Evolutionary conservation across 2,113 vertebrate genomes (phyloP).

Genomic region (Lutjanus erythropterus): DNA sequence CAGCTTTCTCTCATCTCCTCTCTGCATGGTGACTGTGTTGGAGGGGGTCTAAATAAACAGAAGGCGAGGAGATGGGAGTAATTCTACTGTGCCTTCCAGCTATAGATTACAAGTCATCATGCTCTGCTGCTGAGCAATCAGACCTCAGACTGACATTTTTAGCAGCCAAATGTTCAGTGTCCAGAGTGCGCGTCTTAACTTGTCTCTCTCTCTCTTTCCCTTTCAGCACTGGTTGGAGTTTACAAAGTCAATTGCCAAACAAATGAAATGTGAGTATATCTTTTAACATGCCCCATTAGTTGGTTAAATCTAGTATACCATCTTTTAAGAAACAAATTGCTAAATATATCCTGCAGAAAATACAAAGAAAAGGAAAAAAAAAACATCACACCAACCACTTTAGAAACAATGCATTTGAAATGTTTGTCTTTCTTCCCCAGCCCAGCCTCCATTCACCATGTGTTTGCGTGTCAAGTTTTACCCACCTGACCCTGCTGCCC

Average conservation of each 20-base stretch:
- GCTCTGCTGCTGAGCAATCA: constrained; percentile 54
- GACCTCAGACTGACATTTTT: constrained; percentile 32
- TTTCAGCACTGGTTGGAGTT: constrained; percentile 99
- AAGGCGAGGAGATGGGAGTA: constrained; percentile 22
- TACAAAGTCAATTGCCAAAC: constrained; percentile 96
- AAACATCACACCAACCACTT: background rate
- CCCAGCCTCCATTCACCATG: constrained; percentile 98
- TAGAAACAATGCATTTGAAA: background rate
- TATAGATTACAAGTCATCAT: constrained; percentile 46
- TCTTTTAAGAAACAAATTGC: background rate
- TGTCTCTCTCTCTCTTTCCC: constrained; percentile 60
- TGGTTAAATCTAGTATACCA: background rate
- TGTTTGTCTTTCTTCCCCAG: constrained; percentile 76
- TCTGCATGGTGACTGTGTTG: constrained; percentile 27
- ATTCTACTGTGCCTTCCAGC: constrained; percentile 47
- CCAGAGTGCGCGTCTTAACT: background rate
- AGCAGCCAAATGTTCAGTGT: constrained; percentile 20
- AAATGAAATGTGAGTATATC: constrained; percentile 94
- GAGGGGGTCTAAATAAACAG: constrained; percentile 56
- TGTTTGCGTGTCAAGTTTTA: constrained; percentile 99
- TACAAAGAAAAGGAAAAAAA: background rate
- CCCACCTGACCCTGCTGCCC: constrained; percentile 93
- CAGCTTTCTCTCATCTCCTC: constrained; percentile 31
- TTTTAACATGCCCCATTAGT: background rate
- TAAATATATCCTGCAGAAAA: background rate